Percentiles rank a stretch among this genome's conserved stretches.
Conservation (phyloP, 2,113 vertebrate species). For the Callionymus lyra region DNA sequence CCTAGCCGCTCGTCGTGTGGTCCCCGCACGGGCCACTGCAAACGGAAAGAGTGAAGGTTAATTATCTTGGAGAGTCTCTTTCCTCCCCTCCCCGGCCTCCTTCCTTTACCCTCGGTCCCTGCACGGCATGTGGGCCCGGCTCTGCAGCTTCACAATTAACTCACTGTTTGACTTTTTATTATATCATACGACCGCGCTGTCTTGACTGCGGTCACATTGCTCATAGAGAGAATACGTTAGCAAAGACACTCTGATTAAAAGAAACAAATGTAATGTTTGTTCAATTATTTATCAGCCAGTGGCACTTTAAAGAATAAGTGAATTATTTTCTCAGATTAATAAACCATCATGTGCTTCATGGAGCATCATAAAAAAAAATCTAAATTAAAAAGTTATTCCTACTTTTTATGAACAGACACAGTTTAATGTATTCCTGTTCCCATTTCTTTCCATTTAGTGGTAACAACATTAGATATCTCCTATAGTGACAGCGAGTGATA, state of each 20-base stretch:
- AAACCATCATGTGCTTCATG: neutral
- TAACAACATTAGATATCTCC: too few species aligned
- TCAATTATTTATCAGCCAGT: too few species aligned
- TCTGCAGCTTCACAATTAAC: conserved; percentile 78
- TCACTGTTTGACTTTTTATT: conserved; percentile 64
- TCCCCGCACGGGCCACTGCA: conserved; percentile 75
- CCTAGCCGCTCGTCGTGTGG: conserved; percentile 74
- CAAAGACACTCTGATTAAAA: conserved; percentile 30
- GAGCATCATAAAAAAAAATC: too few species aligned
- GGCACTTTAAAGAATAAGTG: conserved; percentile 10
- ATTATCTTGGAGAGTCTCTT: conserved; percentile 89
- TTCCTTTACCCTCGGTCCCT: conserved; percentile 34
- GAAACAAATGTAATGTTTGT: neutral
- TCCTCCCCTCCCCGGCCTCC: conserved; percentile 72
- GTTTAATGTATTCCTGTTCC: too few species aligned
- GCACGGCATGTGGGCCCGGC: conserved; percentile 67
- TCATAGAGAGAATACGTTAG: conserved; percentile 47
- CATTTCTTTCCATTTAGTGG: too few species aligned
- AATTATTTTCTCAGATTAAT: conserved; percentile 18
- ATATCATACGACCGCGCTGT: neutral
- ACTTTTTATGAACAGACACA: too few species aligned
- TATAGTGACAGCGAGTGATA: conserved; percentile 37
- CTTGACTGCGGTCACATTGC: conserved; percentile 39
- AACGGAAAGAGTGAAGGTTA: conserved; percentile 89
- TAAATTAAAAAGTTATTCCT: too few species aligned